phyloP scores from a whole-genome alignment of 2,113 vertebrate genomes.

The Bos indicus region DNA sequence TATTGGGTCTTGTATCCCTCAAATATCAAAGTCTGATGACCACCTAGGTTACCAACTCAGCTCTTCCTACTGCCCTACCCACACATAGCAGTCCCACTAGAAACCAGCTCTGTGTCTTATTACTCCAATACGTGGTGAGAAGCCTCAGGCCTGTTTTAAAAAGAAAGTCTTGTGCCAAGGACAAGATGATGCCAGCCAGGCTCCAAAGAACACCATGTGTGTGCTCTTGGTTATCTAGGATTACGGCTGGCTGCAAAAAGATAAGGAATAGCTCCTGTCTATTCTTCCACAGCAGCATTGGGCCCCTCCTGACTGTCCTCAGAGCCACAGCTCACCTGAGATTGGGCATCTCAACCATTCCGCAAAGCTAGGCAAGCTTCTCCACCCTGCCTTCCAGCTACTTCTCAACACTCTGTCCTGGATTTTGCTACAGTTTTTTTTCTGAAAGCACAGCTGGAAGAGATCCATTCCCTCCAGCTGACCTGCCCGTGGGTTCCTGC shows the following conservation, averaged over 20 bases:
- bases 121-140: not conserved
- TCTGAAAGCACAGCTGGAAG: not conserved
- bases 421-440: not conserved
- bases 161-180: not conserved
- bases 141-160: not conserved
- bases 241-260: accelerated
- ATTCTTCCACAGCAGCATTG: accelerated
- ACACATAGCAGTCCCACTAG: not conserved
- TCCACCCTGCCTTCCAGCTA: not conserved
- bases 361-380: not conserved
- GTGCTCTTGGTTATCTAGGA: not conserved
- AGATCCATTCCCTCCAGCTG: not conserved
- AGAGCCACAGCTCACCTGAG: not conserved
- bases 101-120: not conserved
- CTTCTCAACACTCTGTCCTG: not conserved
- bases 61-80: not conserved
- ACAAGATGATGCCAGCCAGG: not conserved
- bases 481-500: not conserved
- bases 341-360: not conserved
- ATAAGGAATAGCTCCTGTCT: not conserved
- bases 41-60: not conserved
- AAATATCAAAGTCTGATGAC: not conserved
- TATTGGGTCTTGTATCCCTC: not conserved
- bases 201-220: accelerated
- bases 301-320: not conserved